A percentile compares a stretch with the other conserved stretches of the same genome.
These are phyloP conservation scores for Ormyrus pomaceus DNA, from an alignment of 2,888 invertebrate species.

Conservation along the genomic window DNA sequence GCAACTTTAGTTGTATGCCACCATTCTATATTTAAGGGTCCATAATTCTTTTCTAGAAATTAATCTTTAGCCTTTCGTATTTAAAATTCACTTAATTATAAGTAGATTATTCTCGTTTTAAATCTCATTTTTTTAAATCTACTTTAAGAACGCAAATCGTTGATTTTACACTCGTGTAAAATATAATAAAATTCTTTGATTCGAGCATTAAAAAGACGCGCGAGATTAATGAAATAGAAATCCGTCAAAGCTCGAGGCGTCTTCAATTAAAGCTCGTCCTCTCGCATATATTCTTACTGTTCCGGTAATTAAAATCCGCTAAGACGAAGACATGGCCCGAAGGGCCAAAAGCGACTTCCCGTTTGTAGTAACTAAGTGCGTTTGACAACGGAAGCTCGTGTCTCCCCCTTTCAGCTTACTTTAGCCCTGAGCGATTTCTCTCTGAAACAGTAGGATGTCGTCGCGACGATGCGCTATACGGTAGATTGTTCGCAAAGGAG, in stretches of 20 bases:
- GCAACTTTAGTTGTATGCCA: slow-evolving; percentile 3
- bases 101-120: neutral
- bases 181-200: too few species aligned
- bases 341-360: slow-evolving; percentile 69
- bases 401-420: slow-evolving; percentile 64
- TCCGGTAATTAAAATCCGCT: slow-evolving; percentile 69
- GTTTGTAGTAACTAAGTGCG: slow-evolving; percentile 75
- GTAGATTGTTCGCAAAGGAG: slow-evolving; percentile 52
- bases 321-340: slow-evolving; percentile 68
- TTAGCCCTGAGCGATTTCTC: slow-evolving; percentile 65
- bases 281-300: slow-evolving; percentile 58
- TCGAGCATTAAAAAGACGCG: too few species aligned
- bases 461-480: slow-evolving; percentile 32
- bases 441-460: slow-evolving; percentile 55
- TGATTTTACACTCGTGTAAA: too few species aligned
- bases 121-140: neutral
- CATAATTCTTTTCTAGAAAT: neutral
- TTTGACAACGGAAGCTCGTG: slow-evolving; percentile 74
- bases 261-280: slow-evolving; percentile 51
- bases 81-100: neutral
- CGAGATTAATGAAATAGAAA: too few species aligned
- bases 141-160: too few species aligned
- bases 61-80: neutral
- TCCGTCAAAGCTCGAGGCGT: neutral
- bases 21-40: neutral